Base-by-base conservation (phyloP, 1,140 invertebrate genomes). In the Sinonovacula constricta region DNA sequence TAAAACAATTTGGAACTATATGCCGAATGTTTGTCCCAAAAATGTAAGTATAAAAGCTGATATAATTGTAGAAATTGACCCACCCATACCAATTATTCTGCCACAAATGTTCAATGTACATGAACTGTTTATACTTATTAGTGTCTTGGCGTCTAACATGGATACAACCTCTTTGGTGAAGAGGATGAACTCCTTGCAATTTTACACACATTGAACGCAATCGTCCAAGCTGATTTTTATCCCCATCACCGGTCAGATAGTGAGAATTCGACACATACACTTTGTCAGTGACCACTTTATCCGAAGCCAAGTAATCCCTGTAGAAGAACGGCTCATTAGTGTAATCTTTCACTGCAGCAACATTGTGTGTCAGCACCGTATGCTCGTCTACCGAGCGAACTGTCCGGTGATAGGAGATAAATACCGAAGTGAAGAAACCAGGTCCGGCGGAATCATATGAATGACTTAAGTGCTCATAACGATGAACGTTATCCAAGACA, bases 11-110 rank as follows among this genome's bases (percentile, higher is more conserved):
- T n/a, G 39, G 39, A 45, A 45, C 39, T 10, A 45, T 45, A 45
- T 45, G 7, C 7, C 18, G 39, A 10, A 45, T 45, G 39, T 45
- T 18, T 45, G 39, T 45, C 18, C 39, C 39, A 45, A 10, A 18
- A 45, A 45, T 10, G 18, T 45, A 45, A 7, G 18, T 45, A 45
- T 45, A 45, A 45, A 45, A 10, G 18, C 39, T 10, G 7, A 45
- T 45, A 45, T 18, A 10, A 18, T 18, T 45, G 39, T 10, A 18
- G 39, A 45, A 45, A 10, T 45, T 7, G n/a, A n/a, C n/a, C n/a
- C n/a, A n/a, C n/a, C n/a, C 39, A 45, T 45, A 45, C 39, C 39
- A 45, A 45, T 45, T 45, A 45, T 45, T 45, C 39, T 45, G 39
- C 39, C 39, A 45, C 7, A 45, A 45, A 18, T 45, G 39, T 10